A percentile compares a stretch with the other conserved stretches of the same genome.
phyloP scores from a whole-genome alignment of 2,113 vertebrate species.

The Jacana jacana region DNA sequence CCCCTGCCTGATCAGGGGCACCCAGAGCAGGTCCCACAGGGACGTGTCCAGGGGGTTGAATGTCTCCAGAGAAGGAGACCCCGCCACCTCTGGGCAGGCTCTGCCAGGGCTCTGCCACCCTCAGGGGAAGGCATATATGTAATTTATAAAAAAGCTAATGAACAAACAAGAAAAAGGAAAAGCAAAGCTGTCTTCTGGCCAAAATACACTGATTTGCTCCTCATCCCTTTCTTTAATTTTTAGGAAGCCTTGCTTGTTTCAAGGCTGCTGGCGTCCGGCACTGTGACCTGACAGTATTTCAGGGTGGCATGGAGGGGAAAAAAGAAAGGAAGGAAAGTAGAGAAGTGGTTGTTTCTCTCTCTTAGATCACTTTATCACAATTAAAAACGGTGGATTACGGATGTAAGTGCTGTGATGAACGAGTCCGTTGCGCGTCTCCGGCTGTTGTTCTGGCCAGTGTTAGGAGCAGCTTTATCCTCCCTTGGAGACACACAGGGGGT shows the following conservation, averaged over 20 bases:
- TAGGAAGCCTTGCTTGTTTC: neutral
- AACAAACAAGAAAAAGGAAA: neutral
- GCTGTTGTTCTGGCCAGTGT: neutral
- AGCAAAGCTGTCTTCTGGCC: neutral
- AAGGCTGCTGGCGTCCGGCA: neutral
- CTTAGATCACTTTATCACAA: neutral
- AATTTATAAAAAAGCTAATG: too few relatives aligned
- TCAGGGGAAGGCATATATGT: too few relatives aligned
- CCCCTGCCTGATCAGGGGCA: too few relatives aligned
- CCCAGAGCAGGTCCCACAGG: too few relatives aligned
- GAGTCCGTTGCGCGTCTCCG: neutral
- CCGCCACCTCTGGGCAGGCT: too few relatives aligned
- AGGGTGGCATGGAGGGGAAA: neutral
- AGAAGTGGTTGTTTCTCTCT: neutral
- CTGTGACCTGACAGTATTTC: neutral
- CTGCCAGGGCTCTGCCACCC: too few relatives aligned
- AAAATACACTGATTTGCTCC: neutral
- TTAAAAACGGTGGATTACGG: neutral
- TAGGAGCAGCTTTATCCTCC: neutral
- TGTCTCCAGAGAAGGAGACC: too few relatives aligned
- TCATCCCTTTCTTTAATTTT: neutral
- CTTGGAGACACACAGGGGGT: accelerated
- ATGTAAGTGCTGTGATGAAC: accelerated
- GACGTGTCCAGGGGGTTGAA: too few relatives aligned
- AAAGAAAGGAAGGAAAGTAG: neutral